Evolutionary conservation across 2,888 invertebrate species (phyloP), one percentile per base, ranked within the genome.

Genomic region (Ceriagrion tenellum): DNA sequence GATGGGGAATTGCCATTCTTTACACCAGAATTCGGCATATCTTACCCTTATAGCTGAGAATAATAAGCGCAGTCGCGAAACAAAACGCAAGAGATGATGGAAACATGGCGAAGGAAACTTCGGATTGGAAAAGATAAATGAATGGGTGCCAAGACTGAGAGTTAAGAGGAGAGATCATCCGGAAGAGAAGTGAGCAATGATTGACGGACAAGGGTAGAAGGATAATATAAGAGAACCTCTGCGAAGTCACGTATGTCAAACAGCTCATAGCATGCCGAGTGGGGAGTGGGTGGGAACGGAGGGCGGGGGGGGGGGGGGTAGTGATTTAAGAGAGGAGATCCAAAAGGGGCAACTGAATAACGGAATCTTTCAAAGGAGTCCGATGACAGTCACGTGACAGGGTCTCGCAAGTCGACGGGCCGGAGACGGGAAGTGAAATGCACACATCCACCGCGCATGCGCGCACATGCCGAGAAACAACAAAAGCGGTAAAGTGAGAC

Each of bases 171-270:
- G 89, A 55, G 55, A 55, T 59, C 16, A 59, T 59, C 16, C 13
- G 20, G 89, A 23, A 20, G 89, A 89, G 55, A n/a, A 89, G 55
- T 13, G 35, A 35, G 8, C 89, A 20, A 47, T n/a, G 55, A 89
- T n/a, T 89, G 91, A 91, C 30, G 20, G 63, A 26, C 59, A 30
- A 26, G 63, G 16, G 40, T 26, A 47, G 93, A 47, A 40, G 69
- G 74, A 93, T 63, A 47, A 69, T 93, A 56, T 35, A 18, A 69
- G 26, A n/a, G 69, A 74, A 93, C 47, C 69, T 47, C 55, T 93
- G 93, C 93, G n/a, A n/a, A 63, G 69, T 93, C 93, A 93, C 93
- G 93, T 69, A 47, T 69, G 93, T 93, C 93, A 93, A 93, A 93
- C 93, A 69, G 93, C 93, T 93, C 69, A 69, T 93, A 26, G 93